Percentiles rank a stretch among this genome's conserved stretches.
Conservation (phyloP, 2,113 vertebrate species). For the Ptilonorhynchus violaceus region DNA sequence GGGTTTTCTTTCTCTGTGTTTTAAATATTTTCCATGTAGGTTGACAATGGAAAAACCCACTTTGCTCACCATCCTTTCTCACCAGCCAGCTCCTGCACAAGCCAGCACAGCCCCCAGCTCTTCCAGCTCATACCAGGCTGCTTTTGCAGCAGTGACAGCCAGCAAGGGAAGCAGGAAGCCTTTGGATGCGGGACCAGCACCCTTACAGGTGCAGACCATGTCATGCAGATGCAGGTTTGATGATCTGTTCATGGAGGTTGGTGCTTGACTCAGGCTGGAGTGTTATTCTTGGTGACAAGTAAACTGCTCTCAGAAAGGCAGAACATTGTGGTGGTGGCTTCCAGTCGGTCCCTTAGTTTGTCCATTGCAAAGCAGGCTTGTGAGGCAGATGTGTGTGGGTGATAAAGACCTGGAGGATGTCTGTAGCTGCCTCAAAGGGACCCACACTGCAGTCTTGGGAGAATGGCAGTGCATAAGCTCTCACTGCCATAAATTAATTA, state of each 20-base stretch:
- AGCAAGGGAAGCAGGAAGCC: neutral
- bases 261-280: neutral
- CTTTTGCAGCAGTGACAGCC: neutral
- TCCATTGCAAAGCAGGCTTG: neutral
- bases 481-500: neutral
- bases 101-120: neutral
- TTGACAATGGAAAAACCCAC: neutral
- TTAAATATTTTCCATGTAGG: conserved; percentile 1
- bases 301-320: neutral
- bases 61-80: neutral
- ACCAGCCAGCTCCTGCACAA: neutral
- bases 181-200: neutral
- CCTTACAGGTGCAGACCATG: neutral
- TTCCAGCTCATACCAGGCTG: neutral
- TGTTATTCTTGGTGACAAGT: neutral
- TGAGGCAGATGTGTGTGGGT: neutral
- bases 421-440: neutral
- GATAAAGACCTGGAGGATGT: neutral
- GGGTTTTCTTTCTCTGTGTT: neutral
- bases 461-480: neutral
- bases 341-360: neutral
- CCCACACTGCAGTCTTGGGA: neutral
- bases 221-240: neutral
- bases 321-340: neutral
- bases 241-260: rapidly evolving